These are phyloP conservation scores for Haliaeetus leucogaster DNA, from an alignment of 2,113 vertebrate genomes.

Conservation along the genomic window DNA sequence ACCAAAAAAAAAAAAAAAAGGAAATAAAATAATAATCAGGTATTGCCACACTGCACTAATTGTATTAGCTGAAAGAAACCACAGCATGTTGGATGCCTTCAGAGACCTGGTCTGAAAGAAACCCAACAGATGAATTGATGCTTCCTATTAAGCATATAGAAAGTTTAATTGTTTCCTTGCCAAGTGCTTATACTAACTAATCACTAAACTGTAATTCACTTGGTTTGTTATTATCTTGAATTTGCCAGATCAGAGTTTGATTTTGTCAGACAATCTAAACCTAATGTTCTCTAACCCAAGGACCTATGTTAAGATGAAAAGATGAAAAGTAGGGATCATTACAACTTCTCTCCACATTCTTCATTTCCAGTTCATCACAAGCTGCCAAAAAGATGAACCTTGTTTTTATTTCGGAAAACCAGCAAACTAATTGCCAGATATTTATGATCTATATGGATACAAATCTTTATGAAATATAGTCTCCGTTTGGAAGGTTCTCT, in stretches of 20 bases:
- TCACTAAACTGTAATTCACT: background rate
- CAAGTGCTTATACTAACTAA: background rate
- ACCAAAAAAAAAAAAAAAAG: background rate
- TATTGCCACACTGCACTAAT: background rate
- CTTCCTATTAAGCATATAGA: background rate
- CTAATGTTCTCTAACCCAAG: background rate
- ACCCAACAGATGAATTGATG: background rate
- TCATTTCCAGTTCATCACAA: background rate
- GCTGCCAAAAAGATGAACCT: background rate
- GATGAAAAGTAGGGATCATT: background rate
- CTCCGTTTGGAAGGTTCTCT: background rate
- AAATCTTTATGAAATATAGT: constrained; percentile 11
- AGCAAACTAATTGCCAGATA: constrained; percentile 8
- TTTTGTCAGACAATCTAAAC: background rate
- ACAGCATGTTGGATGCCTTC: background rate
- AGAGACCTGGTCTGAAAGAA: background rate
- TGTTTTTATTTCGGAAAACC: constrained; percentile 16
- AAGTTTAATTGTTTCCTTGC: background rate
- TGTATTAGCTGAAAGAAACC: background rate
- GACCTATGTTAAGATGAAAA: background rate
- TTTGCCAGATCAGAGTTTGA: background rate
- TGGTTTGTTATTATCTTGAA: background rate
- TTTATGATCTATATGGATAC: background rate
- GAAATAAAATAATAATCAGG: background rate
- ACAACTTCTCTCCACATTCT: background rate